Conservation (phyloP, 2,113 vertebrate species). For the Procavia capensis region DNA sequence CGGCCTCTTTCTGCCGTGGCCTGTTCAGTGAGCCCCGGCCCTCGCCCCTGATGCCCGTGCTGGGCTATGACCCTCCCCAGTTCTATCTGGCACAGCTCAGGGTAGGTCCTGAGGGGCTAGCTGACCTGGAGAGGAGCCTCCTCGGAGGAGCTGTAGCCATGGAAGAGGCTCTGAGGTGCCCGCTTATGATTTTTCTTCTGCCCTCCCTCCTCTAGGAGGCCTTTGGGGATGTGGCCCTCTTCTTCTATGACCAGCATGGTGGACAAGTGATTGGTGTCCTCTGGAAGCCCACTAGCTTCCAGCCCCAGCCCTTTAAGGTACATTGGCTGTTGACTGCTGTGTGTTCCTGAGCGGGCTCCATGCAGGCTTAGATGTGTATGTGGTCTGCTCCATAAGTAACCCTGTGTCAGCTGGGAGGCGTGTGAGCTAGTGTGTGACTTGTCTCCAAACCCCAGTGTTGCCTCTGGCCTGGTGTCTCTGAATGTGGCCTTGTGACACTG, state of each 20-base stretch:
- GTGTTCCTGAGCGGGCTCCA: background rate
- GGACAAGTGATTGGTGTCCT: conserved; percentile 95
- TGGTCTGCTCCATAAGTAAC: background rate
- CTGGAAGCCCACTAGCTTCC: conserved; percentile 96
- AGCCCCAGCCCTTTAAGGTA: conserved; percentile 94
- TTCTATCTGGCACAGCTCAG: conserved; percentile 93
- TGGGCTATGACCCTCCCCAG: conserved; percentile 94
- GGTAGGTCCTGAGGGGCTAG: conserved; percentile 84
- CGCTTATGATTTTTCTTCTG: background rate
- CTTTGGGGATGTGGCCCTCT: conserved; percentile 94
- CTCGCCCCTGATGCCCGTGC: conserved; percentile 89
- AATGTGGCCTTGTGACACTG: background rate
- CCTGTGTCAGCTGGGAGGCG: background rate
- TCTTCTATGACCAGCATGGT: conserved; percentile 95
- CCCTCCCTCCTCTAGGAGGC: conserved; percentile 87
- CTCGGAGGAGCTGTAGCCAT: background rate
- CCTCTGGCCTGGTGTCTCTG: background rate
- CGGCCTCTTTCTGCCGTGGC: conserved; percentile 88
- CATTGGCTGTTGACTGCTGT: background rate
- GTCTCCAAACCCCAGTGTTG: background rate
- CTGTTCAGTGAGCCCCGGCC: conserved; percentile 53
- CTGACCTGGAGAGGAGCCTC: background rate
- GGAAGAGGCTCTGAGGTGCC: background rate
- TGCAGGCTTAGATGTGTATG: background rate
- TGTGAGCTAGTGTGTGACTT: background rate